phyloP scores from a whole-genome alignment of 2,888 invertebrate species.

The Lasioglossum vierecki region DNA sequence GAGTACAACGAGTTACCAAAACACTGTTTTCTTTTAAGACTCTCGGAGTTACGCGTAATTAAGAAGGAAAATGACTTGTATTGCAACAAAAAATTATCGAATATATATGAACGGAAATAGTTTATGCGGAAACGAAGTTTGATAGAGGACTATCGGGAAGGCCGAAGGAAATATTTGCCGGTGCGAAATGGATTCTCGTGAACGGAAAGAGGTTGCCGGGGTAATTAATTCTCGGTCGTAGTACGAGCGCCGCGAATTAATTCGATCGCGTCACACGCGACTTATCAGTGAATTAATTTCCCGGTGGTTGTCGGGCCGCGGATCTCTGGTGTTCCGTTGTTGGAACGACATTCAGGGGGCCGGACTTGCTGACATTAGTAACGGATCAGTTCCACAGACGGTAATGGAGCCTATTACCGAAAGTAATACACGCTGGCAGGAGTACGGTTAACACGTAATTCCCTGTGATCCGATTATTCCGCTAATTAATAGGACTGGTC shows the following conservation, averaged over 20 bases:
- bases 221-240: slow-evolving; percentile 38
- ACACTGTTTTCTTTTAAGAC: background rate
- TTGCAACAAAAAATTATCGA: background rate
- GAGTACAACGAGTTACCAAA: background rate
- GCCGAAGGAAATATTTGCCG: background rate
- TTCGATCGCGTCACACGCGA: slow-evolving; percentile 53
- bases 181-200: slow-evolving; percentile 5
- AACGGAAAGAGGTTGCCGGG: slow-evolving; percentile 32
- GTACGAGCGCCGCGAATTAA: slow-evolving; percentile 42
- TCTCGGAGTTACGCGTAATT: too few relatives aligned
- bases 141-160: background rate
- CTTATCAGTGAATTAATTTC: slow-evolving; percentile 59
- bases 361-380: slow-evolving; percentile 59
- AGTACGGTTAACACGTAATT: slow-evolving; percentile 65
- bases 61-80: too few relatives aligned
- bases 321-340: slow-evolving; percentile 36
- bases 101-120: background rate
- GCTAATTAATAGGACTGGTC: slow-evolving; percentile 71
- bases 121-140: background rate
- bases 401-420: slow-evolving; percentile 68
- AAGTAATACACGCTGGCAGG: slow-evolving; percentile 65
- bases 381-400: slow-evolving; percentile 56
- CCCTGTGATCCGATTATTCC: slow-evolving; percentile 72
- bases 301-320: slow-evolving; percentile 9
- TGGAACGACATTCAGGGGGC: slow-evolving; percentile 17